Evolutionary conservation across 2,888 invertebrate species (phyloP), one percentile per base, ranked within the genome.

Genomic region (Matsumyia berberina): DNA sequence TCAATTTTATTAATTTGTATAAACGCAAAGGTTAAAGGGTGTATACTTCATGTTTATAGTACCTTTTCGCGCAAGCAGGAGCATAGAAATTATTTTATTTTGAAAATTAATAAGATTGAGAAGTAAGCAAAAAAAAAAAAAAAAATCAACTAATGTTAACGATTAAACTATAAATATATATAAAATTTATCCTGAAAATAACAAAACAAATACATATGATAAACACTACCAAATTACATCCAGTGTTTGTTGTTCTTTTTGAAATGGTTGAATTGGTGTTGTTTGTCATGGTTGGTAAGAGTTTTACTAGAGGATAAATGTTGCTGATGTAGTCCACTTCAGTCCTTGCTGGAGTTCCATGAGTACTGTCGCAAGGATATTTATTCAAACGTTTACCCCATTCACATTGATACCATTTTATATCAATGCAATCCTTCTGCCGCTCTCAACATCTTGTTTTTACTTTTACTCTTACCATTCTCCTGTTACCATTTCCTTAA

Each of bases 211-310:
- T 17, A 64, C 53, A 62, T 39, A 62, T 70, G 64, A 76, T 70
- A 82, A 82, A 82, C 49, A 76, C 51, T 82, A 70, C 70, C 51
- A 70, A 82, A 82, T 76, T 76, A 42, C 64, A 64, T 51, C 42
- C 39, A 64, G 51, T 7, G 17, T 51, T 17, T 11, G 46, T 9
- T 11, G n/a, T n/a, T n/a, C n/a, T n/a, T n/a, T n/a, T n/a, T n/a
- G n/a, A n/a, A n/a, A n/a, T n/a, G n/a, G n/a, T n/a, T n/a, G n/a
- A n/a, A 4, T 15, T 19, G 42, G 7, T 15, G 42, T 46, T 17
- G 9, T 44, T 44, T 12, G 2, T 1, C 4, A 11, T 11, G 3
- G 2, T 9, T 4, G 11, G 37, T 7, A 15, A 17, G 6, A 57
- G 8, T 39, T 24, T 24, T 24, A 24, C 24, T 24, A 24, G 24